Percentiles rank a stretch among this genome's conserved stretches.
Evolutionary conservation across 2,888 invertebrate species (phyloP).

Genomic region (Campoletis raptor): DNA sequence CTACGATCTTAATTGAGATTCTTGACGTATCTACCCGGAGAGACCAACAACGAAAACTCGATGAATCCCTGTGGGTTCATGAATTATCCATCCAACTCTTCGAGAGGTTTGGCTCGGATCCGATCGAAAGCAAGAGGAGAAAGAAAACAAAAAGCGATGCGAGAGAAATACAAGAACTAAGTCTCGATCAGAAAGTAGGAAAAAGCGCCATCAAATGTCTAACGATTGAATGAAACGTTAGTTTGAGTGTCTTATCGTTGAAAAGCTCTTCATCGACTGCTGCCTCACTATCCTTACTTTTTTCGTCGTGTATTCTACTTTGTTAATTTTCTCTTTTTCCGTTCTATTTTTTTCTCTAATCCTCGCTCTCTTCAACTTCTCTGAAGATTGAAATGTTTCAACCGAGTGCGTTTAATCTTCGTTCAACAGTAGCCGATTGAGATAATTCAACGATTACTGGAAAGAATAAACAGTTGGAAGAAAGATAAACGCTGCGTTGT

Average conservation of each 20-base stretch:
- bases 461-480: slow-evolving; percentile 10
- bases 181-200: slow-evolving; percentile 39
- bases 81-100: slow-evolving; percentile 64
- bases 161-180: slow-evolving; percentile 10
- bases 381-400: slow-evolving; percentile 15
- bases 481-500: slow-evolving; percentile 29
- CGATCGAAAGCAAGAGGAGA: slow-evolving; percentile 19
- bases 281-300: slow-evolving; percentile 12
- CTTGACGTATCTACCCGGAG: slow-evolving; percentile 35
- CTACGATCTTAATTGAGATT: slow-evolving; percentile 66
- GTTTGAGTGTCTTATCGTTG: slow-evolving; percentile 32
- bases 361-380: background rate
- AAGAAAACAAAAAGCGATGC: background rate
- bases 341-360: slow-evolving; percentile 35
- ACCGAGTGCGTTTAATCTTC: slow-evolving; percentile 39
- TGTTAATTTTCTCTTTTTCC: background rate
- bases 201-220: slow-evolving; percentile 46
- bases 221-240: slow-evolving; percentile 45
- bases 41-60: slow-evolving; percentile 27
- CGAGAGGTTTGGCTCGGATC: slow-evolving; percentile 24
- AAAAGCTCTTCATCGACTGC: slow-evolving; percentile 27
- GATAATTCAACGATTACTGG: slow-evolving; percentile 15
- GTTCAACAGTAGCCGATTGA: background rate
- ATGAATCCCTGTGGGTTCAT: slow-evolving; percentile 54
- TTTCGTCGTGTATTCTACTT: slow-evolving; percentile 4